These are phyloP conservation scores for Sesamia nonagrioides DNA, from an alignment of 1,140 invertebrate genomes.

Conservation along the genomic window DNA sequence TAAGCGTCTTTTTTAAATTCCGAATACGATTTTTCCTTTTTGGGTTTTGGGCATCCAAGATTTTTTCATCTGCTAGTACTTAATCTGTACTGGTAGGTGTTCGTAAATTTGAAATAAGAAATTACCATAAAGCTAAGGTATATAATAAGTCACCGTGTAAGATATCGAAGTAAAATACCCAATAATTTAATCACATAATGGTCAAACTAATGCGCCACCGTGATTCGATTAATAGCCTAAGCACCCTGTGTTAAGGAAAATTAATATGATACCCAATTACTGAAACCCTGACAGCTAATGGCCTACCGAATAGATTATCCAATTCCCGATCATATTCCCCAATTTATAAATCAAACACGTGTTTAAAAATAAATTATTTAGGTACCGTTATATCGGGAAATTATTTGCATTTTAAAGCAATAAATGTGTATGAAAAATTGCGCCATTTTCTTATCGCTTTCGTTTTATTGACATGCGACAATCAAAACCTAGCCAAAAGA, in stretches of 20 bases:
- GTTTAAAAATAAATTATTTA: neutral
- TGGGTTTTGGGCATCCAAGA: too few relatives aligned
- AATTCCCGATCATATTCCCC: conserved; percentile 21
- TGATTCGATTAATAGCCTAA: neutral
- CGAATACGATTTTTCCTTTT: too few relatives aligned
- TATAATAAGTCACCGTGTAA: too few relatives aligned
- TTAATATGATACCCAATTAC: conserved; percentile 31
- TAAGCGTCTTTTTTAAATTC: too few relatives aligned
- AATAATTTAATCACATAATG: conserved; percentile 1
- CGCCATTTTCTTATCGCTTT: conserved; percentile 25
- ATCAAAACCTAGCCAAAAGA: conserved; percentile 11
- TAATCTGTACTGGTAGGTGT: too few relatives aligned
- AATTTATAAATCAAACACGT: neutral
- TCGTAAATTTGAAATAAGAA: too few relatives aligned
- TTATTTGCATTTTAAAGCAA: conserved; percentile 28
- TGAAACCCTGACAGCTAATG: neutral
- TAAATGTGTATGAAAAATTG: conserved; percentile 35
- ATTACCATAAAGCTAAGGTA: neutral
- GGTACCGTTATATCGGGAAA: neutral
- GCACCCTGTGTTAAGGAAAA: neutral
- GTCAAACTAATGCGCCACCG: conserved; percentile 6
- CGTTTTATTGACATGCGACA: conserved; percentile 16
- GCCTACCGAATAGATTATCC: neutral
- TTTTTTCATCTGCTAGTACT: too few relatives aligned
- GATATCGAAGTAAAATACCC: neutral